Base-by-base conservation (phyloP, 2,888 invertebrate species). In the Euplexia lucipara region DNA sequence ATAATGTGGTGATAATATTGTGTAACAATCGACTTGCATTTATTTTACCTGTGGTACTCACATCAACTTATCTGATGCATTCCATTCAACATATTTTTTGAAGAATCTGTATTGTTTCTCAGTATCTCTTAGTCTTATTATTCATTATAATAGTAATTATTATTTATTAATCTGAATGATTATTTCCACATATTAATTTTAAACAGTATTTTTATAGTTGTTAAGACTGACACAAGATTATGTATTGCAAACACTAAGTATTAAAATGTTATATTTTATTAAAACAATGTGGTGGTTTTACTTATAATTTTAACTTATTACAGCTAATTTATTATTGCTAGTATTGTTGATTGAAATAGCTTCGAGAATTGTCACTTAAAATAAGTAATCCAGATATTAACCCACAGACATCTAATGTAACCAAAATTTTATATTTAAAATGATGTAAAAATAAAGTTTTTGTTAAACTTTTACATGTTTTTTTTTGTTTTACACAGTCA, bases 151-250 rank as follows among this genome's bases (percentile, higher is more conserved):
- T 73, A 73, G 67, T 70, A 64, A 82, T 69, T 80, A 70, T 76
- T 81, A 78, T 83, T 81, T 79, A 75, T 78, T 77, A 81, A 81
- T 84, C 71, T 77, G 71, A 82, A 73, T 80, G 75, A 83, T 82
- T 84, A 79, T 87, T 88, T 87, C 83, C 85, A 85, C 80, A 84
- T 83, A 84, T 81, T 86, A 84, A 89, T 87, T 91, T 86, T 90
- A 89, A 90, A 87, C 93, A 94, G 93, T 94, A 94, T 94, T 93
- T 90, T 87, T 86, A 90, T 93, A 94, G 92, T 90, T 90, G 75
- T 90, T 94, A 94, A 94, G 95, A 94, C 95, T 95, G 94, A 94
- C 92, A 90, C 91, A 91, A 89, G 83, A 88, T 88, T 88, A 90
- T 92, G 89, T 92, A 92, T 91, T 90, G 84, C 89, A 90, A 88